Base-by-base conservation (phyloP, 1,140 invertebrate species). In the Zaprionus kolodkinae region DNA sequence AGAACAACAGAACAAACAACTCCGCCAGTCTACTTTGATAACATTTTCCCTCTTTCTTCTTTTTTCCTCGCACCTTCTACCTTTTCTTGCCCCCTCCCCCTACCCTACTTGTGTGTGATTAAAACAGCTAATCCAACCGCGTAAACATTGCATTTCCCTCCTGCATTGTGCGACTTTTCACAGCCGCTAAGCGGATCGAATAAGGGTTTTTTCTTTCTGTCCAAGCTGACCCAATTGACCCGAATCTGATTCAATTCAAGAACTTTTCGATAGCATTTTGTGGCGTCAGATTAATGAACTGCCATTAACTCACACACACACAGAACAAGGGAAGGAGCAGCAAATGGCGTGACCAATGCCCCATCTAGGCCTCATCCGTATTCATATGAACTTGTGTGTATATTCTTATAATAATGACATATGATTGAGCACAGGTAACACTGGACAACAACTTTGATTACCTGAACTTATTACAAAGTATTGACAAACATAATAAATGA, bases 111-210 rank as follows among this genome's bases (percentile, higher is more conserved):
- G 15, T n/a, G 30, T 54, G 65, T 78, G 84, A 80, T 88, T 88
- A 77, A 80, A 52, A 61, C 61, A 80, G 79, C 70, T 64, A 72
- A 71, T 45, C 33, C 45, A 52, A 35, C n/a, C 43, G 60, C 61
- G 36, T 7, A 74, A 65, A 65, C 43, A 17, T 66, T 78, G 63
- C 64, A 79, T 84, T 84, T 83, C 76, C 78, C 78, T 77, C 73
- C 76, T 78, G 73, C 80, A 82, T 88, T 88, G 79, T 78, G 80
- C 80, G 61, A 79, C 61, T 75, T 78, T 74, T 78, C 59, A 80
- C 77, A 84, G 79, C 77, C 74, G 85, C 80, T 88, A 73, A 80
- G 78, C 70, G 74, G 55, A 79, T 84, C 69, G 79, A 72, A 88
- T 83, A 70, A 76, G 63, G 76, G 59, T 80, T 83, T 80, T 83